Percentiles rank a stretch among this genome's conserved stretches.
phyloP scores from a whole-genome alignment of 1,140 invertebrate species.

The Homalodisca vitripennis region DNA sequence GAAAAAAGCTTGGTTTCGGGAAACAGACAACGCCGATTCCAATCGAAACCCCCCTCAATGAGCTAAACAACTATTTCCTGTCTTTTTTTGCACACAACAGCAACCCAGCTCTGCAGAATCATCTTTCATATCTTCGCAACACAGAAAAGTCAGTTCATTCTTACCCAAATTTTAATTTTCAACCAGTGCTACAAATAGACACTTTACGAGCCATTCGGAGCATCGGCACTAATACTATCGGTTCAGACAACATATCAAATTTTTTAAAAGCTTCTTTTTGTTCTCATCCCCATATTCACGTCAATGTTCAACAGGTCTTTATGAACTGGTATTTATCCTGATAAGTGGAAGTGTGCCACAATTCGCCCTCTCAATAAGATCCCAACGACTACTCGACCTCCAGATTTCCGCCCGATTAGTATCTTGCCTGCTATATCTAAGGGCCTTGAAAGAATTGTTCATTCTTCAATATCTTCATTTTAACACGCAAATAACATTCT shows the following conservation, averaged over 20 bases:
- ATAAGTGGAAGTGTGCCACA: neutral
- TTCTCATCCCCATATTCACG: neutral
- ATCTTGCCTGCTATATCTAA: too few species aligned
- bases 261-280: neutral
- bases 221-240: neutral
- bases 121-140: neutral
- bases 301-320: neutral
- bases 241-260: neutral
- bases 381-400: neutral
- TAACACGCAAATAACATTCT: neutral
- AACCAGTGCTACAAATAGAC: neutral
- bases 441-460: constrained; percentile 11
- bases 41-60: neutral
- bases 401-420: constrained; percentile 5
- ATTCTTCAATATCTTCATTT: neutral
- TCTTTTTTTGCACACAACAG: neutral
- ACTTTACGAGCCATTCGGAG: neutral
- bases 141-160: neutral
- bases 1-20: neutral
- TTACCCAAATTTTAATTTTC: neutral
- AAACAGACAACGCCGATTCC: neutral
- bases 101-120: neutral
- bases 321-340: neutral
- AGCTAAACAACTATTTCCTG: neutral
- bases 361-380: neutral